Base-by-base conservation (phyloP, 2,888 invertebrate species). In the Meiosimyza platycephala region DNA sequence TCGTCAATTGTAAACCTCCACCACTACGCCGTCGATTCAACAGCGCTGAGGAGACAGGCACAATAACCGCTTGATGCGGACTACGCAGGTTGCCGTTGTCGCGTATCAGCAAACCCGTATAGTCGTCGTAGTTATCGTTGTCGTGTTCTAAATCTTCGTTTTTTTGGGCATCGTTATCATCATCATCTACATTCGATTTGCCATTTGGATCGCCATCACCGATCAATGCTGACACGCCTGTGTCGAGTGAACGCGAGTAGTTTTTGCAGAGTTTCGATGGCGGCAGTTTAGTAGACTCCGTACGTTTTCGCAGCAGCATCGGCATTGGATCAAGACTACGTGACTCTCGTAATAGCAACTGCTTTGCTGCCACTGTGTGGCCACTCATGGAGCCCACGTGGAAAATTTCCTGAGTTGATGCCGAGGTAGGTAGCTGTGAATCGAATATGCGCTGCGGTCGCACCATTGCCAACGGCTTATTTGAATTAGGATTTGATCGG, bases 251-350 rank as follows among this genome's bases (percentile, higher is more conserved):
- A 60, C 85, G 82, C 62, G 87, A 87, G 73, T 85, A 86, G 68
- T 84, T 84, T 76, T 87, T 87, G 12, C 83, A 82, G 59, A 86
- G 80, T 73, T 86, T 86, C 55, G 84, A 84, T 62, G 82, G 82
- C 57, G 83, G 82, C 72, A 82, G 72, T 77, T 85, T 83, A 68
- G 76, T 74, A 51, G 80, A 79, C 18, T 85, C 85, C 63, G 81
- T 78, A 0, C 85, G 84, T 70, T 83, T 84, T 16, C 83, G 82
- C 72, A 81, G 40, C 47, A 85, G 85, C 79, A 80, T 75, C 9
- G 91, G 92, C 81, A 93, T 88, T 3, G 90, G 90, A 82, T 93
- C 93, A 74, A 93, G 85, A 0, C 92, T 92, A 76, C 90, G 90
- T 0, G 92, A 91, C 81, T 91, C 92, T 28, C 91, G 88, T 75